Base-by-base conservation (phyloP, 2,888 invertebrate species). In the Atrina japonica region DNA sequence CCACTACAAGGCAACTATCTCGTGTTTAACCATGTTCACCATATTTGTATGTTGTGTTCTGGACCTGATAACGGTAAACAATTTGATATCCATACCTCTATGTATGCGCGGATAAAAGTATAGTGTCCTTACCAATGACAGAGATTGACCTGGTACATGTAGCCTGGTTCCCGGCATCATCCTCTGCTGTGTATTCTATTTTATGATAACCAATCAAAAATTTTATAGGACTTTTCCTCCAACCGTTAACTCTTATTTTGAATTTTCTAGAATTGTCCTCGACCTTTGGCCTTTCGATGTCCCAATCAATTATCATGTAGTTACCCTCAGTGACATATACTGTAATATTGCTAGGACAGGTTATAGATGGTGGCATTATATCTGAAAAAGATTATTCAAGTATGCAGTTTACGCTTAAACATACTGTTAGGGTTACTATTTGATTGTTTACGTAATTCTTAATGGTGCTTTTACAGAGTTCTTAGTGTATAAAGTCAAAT, bases 231-330 rank as follows among this genome's bases (percentile, higher is more conserved):
- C 49, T 70, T n/a, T 59, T 47, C 6, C 70, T 66, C 21, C 47
- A 43, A 2, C 77, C 79, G 25, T 68, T 66, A 7, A 72, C 55
- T n/a, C 41, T 21, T 5, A 65, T 66, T 21, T 60, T 23, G 21
- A 70, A 66, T 16, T 67, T 43, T 16, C 74, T 76, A 1, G 83
- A 81, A 60, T 82, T 83, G 55, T 83, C 83, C 0, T 50, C 45
- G 18, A 73, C 63, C 16, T 14, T 14, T 18, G 80, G 79, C 2
- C 60, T 56, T 29, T 72, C 49, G 11, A 50, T 61, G 41, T 80
- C 65, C 70, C 73, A 77, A 66, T 81, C 72, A 16, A 83, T 61
- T 7, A 76, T 61, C 14, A 79, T 73, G 35, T 43, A 73, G 49
- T 77, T 77, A 6, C 66, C 70, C 11, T 67, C 68, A 16, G 69